These are phyloP conservation scores for Agapostemon virescens DNA, from an alignment of 2,888 invertebrate species.

Conservation along the genomic window DNA sequence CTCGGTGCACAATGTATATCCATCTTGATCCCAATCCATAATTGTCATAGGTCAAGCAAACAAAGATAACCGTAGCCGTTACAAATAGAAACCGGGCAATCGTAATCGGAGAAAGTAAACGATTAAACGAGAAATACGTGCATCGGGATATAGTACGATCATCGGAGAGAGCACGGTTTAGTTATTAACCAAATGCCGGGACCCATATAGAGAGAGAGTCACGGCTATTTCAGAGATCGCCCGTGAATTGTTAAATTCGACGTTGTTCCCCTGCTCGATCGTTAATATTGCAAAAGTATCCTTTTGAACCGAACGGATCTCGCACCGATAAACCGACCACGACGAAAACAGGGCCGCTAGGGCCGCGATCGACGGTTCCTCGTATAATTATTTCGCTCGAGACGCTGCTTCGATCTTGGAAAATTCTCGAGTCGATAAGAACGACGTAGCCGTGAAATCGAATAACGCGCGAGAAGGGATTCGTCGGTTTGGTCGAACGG, in stretches of 20 bases:
- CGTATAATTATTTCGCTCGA: too few species aligned
- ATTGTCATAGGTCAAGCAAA: conserved; percentile 79
- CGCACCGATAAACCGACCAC: neutral
- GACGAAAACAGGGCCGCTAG: too few species aligned
- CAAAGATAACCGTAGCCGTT: conserved; percentile 66
- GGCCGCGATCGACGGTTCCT: too few species aligned
- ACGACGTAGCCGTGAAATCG: too few species aligned
- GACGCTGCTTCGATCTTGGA: too few species aligned
- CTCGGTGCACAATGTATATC: conserved; percentile 65
- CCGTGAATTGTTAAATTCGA: neutral
- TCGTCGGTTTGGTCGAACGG: too few species aligned
- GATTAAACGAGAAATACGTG: neutral
- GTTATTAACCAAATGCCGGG: neutral
- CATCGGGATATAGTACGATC: neutral
- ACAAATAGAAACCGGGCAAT: conserved; percentile 40
- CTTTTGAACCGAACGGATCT: neutral
- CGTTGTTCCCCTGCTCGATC: neutral
- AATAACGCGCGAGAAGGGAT: too few species aligned
- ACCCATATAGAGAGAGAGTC: neutral
- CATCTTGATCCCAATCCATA: conserved; percentile 71
- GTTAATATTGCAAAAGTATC: neutral
- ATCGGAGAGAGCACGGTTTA: neutral
- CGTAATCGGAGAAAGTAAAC: conserved; percentile 34
- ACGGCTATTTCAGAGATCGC: neutral
- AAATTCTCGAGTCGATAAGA: too few species aligned